These are phyloP conservation scores for Progne subis DNA, from an alignment of 2,113 vertebrate genomes.

Conservation along the genomic window DNA sequence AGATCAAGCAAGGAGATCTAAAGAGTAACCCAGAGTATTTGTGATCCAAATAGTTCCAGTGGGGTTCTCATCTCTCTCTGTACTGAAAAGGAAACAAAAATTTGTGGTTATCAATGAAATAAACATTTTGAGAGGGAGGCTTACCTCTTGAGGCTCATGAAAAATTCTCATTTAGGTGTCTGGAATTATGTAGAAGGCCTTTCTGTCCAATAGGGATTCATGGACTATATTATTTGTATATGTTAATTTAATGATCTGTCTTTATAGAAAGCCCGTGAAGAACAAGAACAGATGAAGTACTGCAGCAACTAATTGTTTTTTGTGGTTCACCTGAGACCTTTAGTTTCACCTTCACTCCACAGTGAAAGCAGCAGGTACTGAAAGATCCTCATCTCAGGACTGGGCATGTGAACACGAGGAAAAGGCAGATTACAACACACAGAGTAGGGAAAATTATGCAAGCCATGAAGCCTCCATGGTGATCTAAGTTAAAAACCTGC, in stretches of 20 bases:
- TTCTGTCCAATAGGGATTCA: background rate
- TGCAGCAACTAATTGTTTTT: background rate
- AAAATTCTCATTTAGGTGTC: background rate
- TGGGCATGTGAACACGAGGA: fast-evolving
- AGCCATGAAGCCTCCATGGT: background rate
- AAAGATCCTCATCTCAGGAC: background rate
- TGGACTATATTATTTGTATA: background rate
- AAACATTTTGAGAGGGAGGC: background rate
- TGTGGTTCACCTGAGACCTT: background rate
- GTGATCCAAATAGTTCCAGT: background rate
- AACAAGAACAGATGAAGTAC: background rate
- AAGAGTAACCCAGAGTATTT: background rate
- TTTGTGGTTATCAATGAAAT: background rate
- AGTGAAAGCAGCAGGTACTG: background rate
- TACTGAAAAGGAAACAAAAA: background rate
- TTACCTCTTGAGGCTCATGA: background rate
- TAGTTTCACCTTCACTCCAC: background rate
- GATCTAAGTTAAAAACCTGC: background rate
- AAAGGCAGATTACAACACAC: background rate
- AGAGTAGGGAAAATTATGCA: background rate
- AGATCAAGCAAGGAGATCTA: background rate
- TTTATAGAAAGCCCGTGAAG: background rate
- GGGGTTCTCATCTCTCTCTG: background rate
- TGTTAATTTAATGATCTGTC: background rate
- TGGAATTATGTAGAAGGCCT: background rate